Conservation (phyloP, 2,797 vertebrate genomes). For the Fundulus diaphanus region DNA sequence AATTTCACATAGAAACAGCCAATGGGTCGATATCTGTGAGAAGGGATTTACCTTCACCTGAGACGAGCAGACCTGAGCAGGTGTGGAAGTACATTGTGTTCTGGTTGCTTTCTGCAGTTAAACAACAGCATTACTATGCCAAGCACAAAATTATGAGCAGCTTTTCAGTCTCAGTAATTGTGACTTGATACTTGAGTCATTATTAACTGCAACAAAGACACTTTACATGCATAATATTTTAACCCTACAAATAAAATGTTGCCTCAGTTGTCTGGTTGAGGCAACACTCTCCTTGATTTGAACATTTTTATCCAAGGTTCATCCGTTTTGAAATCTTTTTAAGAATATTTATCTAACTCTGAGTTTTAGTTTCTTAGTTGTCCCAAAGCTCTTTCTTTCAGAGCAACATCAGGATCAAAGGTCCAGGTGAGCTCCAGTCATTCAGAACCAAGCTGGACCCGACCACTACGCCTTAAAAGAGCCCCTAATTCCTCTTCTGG, state of each 20-base stretch:
- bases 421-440: conserved; percentile 45
- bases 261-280: neutral
- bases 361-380: conserved; percentile 1
- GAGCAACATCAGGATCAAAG: conserved; percentile 56
- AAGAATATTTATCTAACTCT: neutral
- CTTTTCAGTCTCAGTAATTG: neutral
- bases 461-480: conserved; percentile 41
- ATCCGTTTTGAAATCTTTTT: neutral
- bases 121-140: neutral
- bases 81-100: neutral
- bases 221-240: neutral
- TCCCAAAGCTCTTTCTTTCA: conserved; percentile 67
- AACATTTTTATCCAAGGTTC: neutral
- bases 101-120: neutral
- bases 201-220: neutral
- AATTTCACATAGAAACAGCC: conserved; percentile 34
- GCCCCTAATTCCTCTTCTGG: conserved; percentile 66
- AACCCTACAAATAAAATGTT: neutral
- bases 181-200: neutral
- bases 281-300: neutral
- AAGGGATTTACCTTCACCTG: conserved; percentile 45
- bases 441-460: conserved; percentile 57
- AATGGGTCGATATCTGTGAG: conserved; percentile 54
- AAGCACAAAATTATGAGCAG: neutral
- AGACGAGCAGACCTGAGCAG: conserved; percentile 17